phyloP scores from a whole-genome alignment of 2,888 invertebrate species.

The Brenthis hecate region DNA sequence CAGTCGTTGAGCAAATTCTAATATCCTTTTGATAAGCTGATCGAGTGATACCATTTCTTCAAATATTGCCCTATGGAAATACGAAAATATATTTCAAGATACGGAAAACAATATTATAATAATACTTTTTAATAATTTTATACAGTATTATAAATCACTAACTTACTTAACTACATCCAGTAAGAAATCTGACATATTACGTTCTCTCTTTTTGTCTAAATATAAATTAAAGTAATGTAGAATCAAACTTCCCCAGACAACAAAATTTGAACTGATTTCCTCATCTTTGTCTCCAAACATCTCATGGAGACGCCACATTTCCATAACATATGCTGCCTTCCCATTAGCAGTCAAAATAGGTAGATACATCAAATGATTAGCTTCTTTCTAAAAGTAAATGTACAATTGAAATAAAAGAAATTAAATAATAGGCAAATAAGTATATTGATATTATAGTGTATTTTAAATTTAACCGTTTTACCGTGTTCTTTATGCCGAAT shows the following conservation, averaged over 20 bases:
- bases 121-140: too few species aligned
- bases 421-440: not conserved
- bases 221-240: slow-evolving; percentile 87
- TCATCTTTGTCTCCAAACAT: slow-evolving; percentile 86
- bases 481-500: slow-evolving; percentile 44
- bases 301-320: slow-evolving; percentile 83
- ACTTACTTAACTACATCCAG: slow-evolving; percentile 91
- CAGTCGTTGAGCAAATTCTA: slow-evolving; percentile 91
- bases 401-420: slow-evolving; percentile 14
- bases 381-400: slow-evolving; percentile 54
- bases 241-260: slow-evolving; percentile 87
- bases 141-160: not conserved
- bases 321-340: slow-evolving; percentile 85
- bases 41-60: slow-evolving; percentile 94
- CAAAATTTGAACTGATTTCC: slow-evolving; percentile 84
- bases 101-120: not conserved
- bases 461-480: slow-evolving; percentile 27
- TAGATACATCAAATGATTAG: slow-evolving; percentile 80
- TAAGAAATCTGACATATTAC: slow-evolving; percentile 88
- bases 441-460: slow-evolving; percentile 6
- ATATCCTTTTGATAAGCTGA: slow-evolving; percentile 89
- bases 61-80: slow-evolving; percentile 88
- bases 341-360: slow-evolving; percentile 85
- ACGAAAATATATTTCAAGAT: not conserved
- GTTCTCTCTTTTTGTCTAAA: slow-evolving; percentile 86